Base-by-base conservation (phyloP, 2,113 vertebrate species). In the Turdus rufiventris region DNA sequence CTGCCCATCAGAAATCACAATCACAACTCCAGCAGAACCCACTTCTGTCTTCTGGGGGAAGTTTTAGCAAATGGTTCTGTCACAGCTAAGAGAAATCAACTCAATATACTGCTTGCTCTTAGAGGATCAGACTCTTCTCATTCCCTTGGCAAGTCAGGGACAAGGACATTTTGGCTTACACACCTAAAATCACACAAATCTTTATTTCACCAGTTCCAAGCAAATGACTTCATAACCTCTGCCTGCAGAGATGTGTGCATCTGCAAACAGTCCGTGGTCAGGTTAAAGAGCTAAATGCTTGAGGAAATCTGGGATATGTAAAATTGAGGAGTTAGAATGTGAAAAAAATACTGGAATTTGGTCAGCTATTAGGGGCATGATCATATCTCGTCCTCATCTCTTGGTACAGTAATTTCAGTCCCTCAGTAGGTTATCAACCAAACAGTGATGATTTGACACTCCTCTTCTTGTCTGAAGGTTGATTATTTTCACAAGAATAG, bases 1-100 rank as follows among this genome's bases (percentile, higher is more conserved):
- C 75, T 90, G 75, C 43, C 82, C 91, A 86, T 80, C 89, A 96
- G 93, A 96, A 96, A 94, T 86, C 88, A 97, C 91, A 96, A 88
- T 89, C 85, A 86, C 2, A 15, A 71, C 85, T 86, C 67, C 68
- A 90, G 88, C 51, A 88, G 91, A 96, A 80, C 43, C 56, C 63
- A 68, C 56, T 88, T 77, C 53, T 90, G 65, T 89, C 93, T 94
- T 95, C 75, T 72, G 78, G 80, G 85, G 60, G 36, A 96, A 71
- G 68, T 88, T 95, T 94, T 74, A 91, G 85, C 48, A 83, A 95
- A 93, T 77, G 68, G 57, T 56, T 96, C 92, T 91, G 91, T 88
- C 95, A 96, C 18, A 50, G 70, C 48, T 67, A 88, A 90, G 85
- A 96, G 93, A 97, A 96, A 96, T 94, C 90, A 97, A 81, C 85